A percentile compares a stretch with the other conserved stretches of the same genome.
Conservation (phyloP, 2,113 vertebrate genomes). For the Pomatorhinus ruficollis region DNA sequence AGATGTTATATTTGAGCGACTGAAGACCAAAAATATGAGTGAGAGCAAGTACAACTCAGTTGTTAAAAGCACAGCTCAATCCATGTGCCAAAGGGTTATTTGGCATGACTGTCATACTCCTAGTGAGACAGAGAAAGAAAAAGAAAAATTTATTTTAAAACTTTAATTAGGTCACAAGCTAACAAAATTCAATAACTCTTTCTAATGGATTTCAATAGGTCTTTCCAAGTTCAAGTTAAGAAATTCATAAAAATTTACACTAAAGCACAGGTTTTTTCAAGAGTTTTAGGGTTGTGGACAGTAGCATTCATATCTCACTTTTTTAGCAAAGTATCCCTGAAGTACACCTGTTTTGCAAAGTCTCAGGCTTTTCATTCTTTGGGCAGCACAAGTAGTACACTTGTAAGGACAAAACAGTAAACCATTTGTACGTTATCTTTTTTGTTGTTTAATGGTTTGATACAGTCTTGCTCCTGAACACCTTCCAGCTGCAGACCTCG, state of each 20-base stretch:
- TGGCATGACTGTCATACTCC: background rate
- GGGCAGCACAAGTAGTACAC: background rate
- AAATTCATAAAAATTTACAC: background rate
- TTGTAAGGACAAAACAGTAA: background rate
- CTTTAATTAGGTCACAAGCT: background rate
- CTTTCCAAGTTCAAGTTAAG: background rate
- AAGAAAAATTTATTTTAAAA: background rate
- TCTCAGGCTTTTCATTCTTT: background rate
- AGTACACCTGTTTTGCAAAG: background rate
- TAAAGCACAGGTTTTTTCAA: background rate
- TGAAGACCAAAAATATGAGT: slow-evolving; percentile 10
- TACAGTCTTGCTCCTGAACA: background rate
- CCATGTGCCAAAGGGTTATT: background rate
- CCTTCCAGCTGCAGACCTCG: background rate
- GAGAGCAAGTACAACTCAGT: background rate
- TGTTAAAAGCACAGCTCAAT: background rate
- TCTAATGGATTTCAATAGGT: background rate
- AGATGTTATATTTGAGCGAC: slow-evolving; percentile 23
- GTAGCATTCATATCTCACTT: background rate
- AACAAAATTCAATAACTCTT: background rate
- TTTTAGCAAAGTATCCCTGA: background rate
- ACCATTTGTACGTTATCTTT: background rate
- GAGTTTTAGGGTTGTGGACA: background rate
- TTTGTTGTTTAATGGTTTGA: background rate
- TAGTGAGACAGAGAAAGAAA: background rate